These are phyloP conservation scores for Pachymerium ferrugineum DNA, from an alignment of 2,888 invertebrate species.

Conservation along the genomic window DNA sequence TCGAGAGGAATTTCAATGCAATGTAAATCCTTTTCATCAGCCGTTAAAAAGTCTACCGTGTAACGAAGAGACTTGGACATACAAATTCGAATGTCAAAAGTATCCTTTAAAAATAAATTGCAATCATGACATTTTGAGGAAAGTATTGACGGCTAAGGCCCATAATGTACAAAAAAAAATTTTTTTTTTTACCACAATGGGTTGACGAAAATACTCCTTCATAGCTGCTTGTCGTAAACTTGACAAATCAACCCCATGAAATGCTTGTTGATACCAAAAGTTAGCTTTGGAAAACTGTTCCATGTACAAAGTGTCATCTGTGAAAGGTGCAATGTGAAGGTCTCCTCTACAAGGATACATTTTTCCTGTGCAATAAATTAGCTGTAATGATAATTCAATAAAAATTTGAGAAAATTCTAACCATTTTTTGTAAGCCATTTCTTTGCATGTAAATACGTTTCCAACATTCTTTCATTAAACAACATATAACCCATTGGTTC, in stretches of 20 bases:
- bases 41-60: conserved; percentile 86
- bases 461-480: conserved; percentile 97
- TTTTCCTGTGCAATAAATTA: conserved; percentile 57
- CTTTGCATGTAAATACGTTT: conserved; percentile 96
- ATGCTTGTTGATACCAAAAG: conserved; percentile 97
- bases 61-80: conserved; percentile 89
- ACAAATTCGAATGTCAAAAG: conserved; percentile 95
- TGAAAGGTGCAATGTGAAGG: conserved; percentile 94
- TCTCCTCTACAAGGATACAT: conserved; percentile 98
- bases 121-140: not conserved
- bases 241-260: conserved; percentile 94
- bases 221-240: conserved; percentile 86
- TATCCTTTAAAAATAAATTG: too few relatives aligned
- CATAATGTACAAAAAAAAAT: not conserved
- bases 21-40: conserved; percentile 89
- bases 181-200: conserved; percentile 63
- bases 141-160: not conserved
- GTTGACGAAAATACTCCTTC: conserved; percentile 95
- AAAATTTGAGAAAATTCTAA: conserved; percentile 36
- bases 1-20: conserved; percentile 89
- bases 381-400: not conserved
- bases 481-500: conserved; percentile 99
- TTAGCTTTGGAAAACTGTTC: conserved; percentile 98
- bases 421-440: conserved; percentile 86
- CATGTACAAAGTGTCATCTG: conserved; percentile 94